Conservation (phyloP, 2,797 vertebrate genomes). For the Sebastes itinus region DNA sequence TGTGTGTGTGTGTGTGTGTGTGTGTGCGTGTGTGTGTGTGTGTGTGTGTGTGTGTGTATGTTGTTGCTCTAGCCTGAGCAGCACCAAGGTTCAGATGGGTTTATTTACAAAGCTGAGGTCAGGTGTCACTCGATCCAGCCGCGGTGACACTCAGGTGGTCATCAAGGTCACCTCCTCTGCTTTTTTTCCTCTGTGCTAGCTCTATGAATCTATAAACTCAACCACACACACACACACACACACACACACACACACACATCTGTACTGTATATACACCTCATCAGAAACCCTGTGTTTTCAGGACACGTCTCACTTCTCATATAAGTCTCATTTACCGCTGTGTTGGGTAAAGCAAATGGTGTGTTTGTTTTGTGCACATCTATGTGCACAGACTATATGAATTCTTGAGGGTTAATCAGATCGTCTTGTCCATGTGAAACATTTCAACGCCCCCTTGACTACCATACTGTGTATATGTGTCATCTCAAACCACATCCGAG, state of each 20-base stretch:
- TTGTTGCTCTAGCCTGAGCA: slow-evolving; percentile 9
- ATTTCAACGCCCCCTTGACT: neutral
- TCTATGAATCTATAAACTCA: slow-evolving; percentile 7
- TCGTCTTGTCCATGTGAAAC: neutral
- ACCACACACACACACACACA: neutral
- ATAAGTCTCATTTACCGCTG: slow-evolving; percentile 7
- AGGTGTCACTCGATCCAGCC: slow-evolving; percentile 73
- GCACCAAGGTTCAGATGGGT: slow-evolving; percentile 50
- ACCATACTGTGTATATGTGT: neutral
- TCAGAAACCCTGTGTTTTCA: slow-evolving; percentile 1
- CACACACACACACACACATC: slow-evolving; percentile 3
- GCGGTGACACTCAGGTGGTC: slow-evolving; percentile 65
- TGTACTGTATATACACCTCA: slow-evolving; percentile 2
- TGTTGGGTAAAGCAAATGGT: neutral
- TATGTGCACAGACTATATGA: neutral
- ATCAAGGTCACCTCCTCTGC: slow-evolving; percentile 67
- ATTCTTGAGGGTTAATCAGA: neutral
- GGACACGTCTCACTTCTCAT: slow-evolving; percentile 7
- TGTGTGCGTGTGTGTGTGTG: neutral
- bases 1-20: neutral
- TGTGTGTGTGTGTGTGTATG: neutral
- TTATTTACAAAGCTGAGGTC: slow-evolving; percentile 76
- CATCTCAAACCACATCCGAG: neutral
- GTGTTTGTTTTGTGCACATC: neutral
- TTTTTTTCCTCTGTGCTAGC: slow-evolving; percentile 23